Percentiles rank a stretch among this genome's conserved stretches.
Evolutionary conservation across 2,113 vertebrate genomes (phyloP).

Genomic region (Sorex araneus): DNA sequence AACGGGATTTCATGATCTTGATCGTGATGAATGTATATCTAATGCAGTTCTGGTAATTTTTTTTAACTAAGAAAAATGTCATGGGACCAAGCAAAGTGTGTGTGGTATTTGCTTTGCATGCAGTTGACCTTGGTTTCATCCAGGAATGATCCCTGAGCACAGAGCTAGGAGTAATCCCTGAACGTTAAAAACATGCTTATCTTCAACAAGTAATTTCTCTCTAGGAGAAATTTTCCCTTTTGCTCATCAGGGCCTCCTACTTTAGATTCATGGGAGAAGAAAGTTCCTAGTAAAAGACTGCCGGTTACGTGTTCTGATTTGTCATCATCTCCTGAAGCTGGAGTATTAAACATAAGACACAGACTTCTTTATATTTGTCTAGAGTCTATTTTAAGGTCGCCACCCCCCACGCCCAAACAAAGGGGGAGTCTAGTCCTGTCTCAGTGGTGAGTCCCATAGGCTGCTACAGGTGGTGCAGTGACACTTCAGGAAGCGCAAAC

Average conservation of each 20-base stretch:
- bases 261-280: slow-evolving; percentile 17
- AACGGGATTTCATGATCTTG: too few species aligned
- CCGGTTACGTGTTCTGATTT: slow-evolving; percentile 27
- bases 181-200: slow-evolving; percentile 27
- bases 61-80: neutral
- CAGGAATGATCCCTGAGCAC: too few species aligned
- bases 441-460: slow-evolving; percentile 57
- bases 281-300: neutral
- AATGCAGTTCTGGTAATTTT: slow-evolving; percentile 37
- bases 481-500: slow-evolving; percentile 49
- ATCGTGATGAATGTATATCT: neutral
- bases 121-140: too few species aligned
- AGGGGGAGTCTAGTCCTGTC: slow-evolving; percentile 46
- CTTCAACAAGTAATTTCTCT: neutral
- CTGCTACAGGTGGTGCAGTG: slow-evolving; percentile 44
- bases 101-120: too few species aligned
- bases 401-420: neutral
- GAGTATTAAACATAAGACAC: neutral
- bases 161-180: too few species aligned
- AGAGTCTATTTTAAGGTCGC: neutral
- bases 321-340: neutral
- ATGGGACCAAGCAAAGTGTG: too few species aligned
- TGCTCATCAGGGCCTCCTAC: neutral
- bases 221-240: neutral
- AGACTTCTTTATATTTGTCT: slow-evolving; percentile 6